Evolutionary conservation across 1,140 invertebrate species (phyloP).

Genomic region (Arctopsyche grandis): DNA sequence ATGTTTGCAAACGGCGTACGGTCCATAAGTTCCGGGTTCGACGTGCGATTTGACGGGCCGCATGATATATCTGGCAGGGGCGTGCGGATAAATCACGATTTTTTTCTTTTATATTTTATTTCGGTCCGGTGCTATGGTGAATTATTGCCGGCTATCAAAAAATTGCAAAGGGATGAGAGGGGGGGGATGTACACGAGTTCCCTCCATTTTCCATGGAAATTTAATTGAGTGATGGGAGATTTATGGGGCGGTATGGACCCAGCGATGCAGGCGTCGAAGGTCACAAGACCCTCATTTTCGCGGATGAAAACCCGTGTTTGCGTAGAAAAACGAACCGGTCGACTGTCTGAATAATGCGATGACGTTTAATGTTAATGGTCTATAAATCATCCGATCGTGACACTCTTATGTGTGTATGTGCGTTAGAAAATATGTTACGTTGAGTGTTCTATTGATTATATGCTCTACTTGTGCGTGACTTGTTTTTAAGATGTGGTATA

Average conservation of each 20-base stretch:
- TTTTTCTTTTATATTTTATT: background rate
- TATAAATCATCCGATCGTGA: too few relatives aligned
- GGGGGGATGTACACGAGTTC: background rate
- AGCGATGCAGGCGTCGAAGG: background rate
- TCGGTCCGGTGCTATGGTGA: background rate
- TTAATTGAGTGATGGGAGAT: slow-evolving; percentile 19
- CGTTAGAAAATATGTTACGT: too few relatives aligned
- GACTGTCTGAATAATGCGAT: too few relatives aligned
- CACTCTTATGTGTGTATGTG: too few relatives aligned
- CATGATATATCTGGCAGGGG: background rate
- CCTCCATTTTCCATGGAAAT: background rate
- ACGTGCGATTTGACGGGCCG: slow-evolving; percentile 15
- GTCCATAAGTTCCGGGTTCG: slow-evolving; percentile 9
- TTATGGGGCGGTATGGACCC: background rate
- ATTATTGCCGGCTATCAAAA: background rate
- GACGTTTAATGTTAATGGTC: too few relatives aligned
- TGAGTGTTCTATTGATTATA: too few relatives aligned
- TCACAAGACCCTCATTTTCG: background rate
- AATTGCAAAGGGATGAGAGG: background rate
- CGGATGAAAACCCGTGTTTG: too few relatives aligned
- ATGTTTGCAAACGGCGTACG: background rate
- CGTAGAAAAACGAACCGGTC: too few relatives aligned
- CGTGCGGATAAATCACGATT: slow-evolving; percentile 15
- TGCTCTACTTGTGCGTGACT: too few relatives aligned
- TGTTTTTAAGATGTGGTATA: too few relatives aligned